Conservation (phyloP, 2,888 invertebrate genomes). For the Orchesella flavescens region DNA sequence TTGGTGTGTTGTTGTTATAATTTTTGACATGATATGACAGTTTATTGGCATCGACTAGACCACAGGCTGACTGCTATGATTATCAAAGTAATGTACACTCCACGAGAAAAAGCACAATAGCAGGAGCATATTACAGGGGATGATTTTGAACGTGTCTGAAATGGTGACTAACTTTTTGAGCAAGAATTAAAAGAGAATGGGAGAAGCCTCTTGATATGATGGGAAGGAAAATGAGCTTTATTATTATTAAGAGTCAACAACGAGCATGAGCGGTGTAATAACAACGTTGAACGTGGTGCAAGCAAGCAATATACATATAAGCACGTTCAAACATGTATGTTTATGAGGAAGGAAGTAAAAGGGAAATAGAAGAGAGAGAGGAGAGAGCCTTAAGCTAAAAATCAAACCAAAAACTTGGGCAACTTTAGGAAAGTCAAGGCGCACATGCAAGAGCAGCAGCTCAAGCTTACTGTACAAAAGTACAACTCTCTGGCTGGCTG, state of each 20-base stretch:
- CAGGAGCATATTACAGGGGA: background rate
- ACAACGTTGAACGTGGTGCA: constrained; percentile 20
- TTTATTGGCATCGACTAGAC: constrained; percentile 62
- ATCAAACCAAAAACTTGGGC: constrained; percentile 11
- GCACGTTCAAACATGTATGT: too few relatives aligned
- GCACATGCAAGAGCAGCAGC: constrained; percentile 18
- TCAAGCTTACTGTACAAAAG: background rate
- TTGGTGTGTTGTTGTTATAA: constrained; percentile 62
- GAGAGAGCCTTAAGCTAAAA: constrained; percentile 43
- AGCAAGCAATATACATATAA: too few relatives aligned
- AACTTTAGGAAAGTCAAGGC: constrained; percentile 31
- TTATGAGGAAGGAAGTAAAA: constrained; percentile 48
- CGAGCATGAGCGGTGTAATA: constrained; percentile 35
- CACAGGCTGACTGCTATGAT: constrained; percentile 59
- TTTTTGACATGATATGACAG: constrained; percentile 63
- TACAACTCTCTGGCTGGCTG: constrained; percentile 7
- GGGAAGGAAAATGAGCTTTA: constrained; percentile 56
- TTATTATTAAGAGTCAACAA: constrained; percentile 51
- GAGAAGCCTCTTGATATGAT: too few relatives aligned
- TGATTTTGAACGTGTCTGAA: constrained; percentile 27
- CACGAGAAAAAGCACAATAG: background rate
- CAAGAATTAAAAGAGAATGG: constrained; percentile 7
- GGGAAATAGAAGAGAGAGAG: constrained; percentile 26
- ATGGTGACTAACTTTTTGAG: constrained; percentile 11
- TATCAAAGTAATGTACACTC: constrained; percentile 5